Percentiles rank a stretch among this genome's conserved stretches.
Evolutionary conservation across 2,888 invertebrate genomes (phyloP).

Genomic region (Apamea monoglypha): DNA sequence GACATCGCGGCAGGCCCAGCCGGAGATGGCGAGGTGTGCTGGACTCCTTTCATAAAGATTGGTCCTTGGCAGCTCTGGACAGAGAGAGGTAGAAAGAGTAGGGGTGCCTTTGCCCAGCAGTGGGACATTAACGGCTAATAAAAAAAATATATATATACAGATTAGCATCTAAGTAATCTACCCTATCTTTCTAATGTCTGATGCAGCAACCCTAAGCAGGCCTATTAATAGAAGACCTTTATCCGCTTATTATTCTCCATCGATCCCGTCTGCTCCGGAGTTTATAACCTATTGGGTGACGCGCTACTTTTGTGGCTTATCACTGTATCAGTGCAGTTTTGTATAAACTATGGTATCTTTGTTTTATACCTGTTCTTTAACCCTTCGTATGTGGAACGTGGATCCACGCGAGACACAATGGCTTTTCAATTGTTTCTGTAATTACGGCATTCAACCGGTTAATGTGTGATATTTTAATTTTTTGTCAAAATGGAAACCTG

Average conservation of each 20-base stretch:
- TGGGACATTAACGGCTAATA: not conserved
- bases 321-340: constrained; percentile 16
- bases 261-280: constrained; percentile 65
- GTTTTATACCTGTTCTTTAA: not conserved
- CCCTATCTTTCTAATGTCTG: not conserved
- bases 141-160: not conserved
- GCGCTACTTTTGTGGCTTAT: constrained; percentile 42
- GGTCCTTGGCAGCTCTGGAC: no score
- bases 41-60: no score
- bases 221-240: constrained; percentile 63
- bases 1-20: no score
- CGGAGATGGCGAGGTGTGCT: no score
- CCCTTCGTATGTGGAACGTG: not conserved
- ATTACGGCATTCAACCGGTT: not conserved
- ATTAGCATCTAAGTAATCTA: not conserved
- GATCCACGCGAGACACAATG: not conserved
- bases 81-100: not conserved
- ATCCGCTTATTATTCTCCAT: constrained; percentile 59
- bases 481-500: not conserved
- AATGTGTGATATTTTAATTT: not conserved
- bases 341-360: not conserved
- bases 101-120: not conserved
- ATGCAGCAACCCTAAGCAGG: constrained; percentile 42
- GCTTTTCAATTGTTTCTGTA: not conserved
- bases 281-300: constrained; percentile 68